Evolutionary conservation across 2,113 vertebrate species (phyloP), one percentile per base, ranked within the genome.

Genomic region (Xiphorhynchus elegans): DNA sequence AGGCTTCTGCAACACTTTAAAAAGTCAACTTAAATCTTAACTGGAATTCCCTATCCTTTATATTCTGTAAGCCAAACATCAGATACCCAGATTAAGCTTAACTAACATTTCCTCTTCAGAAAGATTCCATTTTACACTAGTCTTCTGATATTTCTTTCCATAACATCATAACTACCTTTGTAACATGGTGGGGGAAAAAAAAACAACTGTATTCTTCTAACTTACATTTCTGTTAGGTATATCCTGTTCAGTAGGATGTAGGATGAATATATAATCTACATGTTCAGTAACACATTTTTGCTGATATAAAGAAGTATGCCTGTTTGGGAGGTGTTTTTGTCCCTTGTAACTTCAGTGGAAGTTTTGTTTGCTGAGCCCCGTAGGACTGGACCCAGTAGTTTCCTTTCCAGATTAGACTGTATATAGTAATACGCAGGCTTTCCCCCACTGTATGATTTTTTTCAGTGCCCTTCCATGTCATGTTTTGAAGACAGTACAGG

Each of bases 1-100:
- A 97, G 93, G 96, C 84, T 96, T 94, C 91, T 56, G 75, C 84
- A 97, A 96, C 60, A 50, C 68, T 97, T 97, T 81, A 62, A 95
- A 84, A 97, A 97, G 84, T 96, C 91, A 94, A 60, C 44, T 97
- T 89, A 81, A 96, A 92, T 96, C 72, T 96, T 96, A 94, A 95
- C 78, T 96, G 90, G 93, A 96, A 92, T 96, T 85, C 69, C 72
- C 74, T 96, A 21, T 82, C 84, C 56, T 97, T 97, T 93, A 13
- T 66, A 23, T 66, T 85, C 80, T 67, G 2, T 49, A 84, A 90
- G 6, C 26, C 44, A 76, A 89, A 74, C 23, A 52, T 74, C 87
- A 95, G 59, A 75, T 67, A 92, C 25, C 25, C 79, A 84, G 44
- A 31, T 59, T 88, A 86, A 84, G 20, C 17, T 90, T 91, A 94